Conservation (phyloP, 1,140 invertebrate genomes). For the Agrilus planipennis region DNA sequence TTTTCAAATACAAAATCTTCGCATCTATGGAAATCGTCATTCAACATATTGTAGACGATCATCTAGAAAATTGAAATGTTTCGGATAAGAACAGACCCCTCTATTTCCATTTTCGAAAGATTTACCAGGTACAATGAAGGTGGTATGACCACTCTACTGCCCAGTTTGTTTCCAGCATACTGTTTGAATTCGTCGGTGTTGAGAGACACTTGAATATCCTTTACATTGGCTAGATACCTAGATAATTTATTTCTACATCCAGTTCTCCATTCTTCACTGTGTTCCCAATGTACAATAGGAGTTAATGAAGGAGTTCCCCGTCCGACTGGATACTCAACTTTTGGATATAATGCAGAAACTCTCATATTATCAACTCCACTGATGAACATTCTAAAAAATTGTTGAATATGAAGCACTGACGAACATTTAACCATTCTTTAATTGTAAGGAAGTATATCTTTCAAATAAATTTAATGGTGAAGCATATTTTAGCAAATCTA, state of each 20-base stretch:
- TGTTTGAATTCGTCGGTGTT: constrained; percentile 32
- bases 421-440: too few species aligned
- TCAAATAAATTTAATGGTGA: too few species aligned
- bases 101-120: too few species aligned
- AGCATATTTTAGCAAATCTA: too few species aligned
- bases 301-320: constrained; percentile 64
- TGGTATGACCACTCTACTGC: constrained; percentile 26
- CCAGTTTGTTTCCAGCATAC: constrained; percentile 25
- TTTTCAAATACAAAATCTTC: constrained; percentile 80
- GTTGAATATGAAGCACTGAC: too few species aligned
- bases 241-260: constrained; percentile 25
- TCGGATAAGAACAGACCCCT: too few species aligned
- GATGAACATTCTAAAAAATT: constrained; percentile 26
- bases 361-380: constrained; percentile 29
- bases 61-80: too few species aligned
- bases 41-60: too few species aligned
- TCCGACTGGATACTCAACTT: constrained; percentile 65
- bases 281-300: constrained; percentile 80
- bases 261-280: constrained; percentile 58
- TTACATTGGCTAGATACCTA: constrained; percentile 25
- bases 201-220: constrained; percentile 31
- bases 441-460: too few species aligned
- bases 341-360: constrained; percentile 44
- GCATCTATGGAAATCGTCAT: too few species aligned
- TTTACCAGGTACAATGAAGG: constrained; percentile 25